A percentile compares a stretch with the other conserved stretches of the same genome.
Conservation (phyloP, 2,888 invertebrate genomes). For the Tupiocoris notatus region DNA sequence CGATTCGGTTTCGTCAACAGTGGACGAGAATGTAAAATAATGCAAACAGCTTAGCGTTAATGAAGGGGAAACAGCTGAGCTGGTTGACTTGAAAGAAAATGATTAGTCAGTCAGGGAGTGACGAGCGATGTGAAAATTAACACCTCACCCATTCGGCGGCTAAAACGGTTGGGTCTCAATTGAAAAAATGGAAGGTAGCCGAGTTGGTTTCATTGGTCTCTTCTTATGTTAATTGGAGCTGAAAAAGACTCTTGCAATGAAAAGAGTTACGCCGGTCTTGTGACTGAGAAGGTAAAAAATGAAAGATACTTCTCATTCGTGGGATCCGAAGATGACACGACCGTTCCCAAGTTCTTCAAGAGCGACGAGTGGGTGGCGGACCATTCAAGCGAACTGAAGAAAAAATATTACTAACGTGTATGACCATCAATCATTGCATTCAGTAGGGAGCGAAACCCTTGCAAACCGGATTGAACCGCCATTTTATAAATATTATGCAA, state of each 20-base stretch:
- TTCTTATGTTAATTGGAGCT: conserved; percentile 33
- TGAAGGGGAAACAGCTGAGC: conserved; percentile 17
- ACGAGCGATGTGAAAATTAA: conserved; percentile 18
- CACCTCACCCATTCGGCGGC: conserved; percentile 19
- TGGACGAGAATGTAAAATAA: conserved; percentile 7
- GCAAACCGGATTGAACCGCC: conserved; percentile 7
- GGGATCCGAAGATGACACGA: conserved; percentile 5
- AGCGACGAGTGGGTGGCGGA: neutral
- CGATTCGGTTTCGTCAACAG: neutral
- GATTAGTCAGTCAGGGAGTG: conserved; percentile 16
- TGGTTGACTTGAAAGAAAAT: neutral
- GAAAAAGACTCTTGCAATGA: neutral
- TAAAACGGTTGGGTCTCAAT: conserved; percentile 9
- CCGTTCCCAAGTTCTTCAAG: neutral
- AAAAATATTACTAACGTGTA: neutral
- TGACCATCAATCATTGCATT: conserved; percentile 24
- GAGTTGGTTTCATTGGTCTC: conserved; percentile 26
- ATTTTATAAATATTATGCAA: conserved; percentile 10
- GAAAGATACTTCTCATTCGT: neutral
- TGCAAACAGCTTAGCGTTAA: conserved; percentile 6
- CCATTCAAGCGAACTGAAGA: conserved; percentile 1
- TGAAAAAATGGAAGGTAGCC: conserved; percentile 10
- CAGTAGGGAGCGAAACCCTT: conserved; percentile 5
- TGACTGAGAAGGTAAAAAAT: neutral
- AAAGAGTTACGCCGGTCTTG: neutral